Evolutionary conservation across 2,113 vertebrate species (phyloP), one percentile per base, ranked within the genome.

Genomic region (Corythornis vintsioides): DNA sequence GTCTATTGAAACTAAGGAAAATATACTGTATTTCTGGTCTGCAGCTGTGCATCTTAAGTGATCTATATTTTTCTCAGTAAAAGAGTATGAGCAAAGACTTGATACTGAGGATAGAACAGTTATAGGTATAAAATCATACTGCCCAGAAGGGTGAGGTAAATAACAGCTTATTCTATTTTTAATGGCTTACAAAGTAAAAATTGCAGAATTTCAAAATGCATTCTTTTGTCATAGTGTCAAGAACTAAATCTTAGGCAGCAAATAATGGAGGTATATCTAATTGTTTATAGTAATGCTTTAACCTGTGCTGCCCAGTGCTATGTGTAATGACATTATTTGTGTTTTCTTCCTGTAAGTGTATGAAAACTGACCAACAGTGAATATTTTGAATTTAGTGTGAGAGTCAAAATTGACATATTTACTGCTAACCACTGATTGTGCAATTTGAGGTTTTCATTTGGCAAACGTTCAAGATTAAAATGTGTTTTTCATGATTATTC

Each of bases 401-500:
- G 86, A 94, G 57, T 83, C 63, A 33, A 66, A 88, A 82, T 33
- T 79, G 45, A 56, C 77, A 65, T 61, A 67, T 57, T 52, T 70
- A 65, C 77, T 73, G 59, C 86, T 84, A 79, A 61, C 31, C 45
- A 59, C 43, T 53, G 69, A 43, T 63, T 81, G 81, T 92, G 65
- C 84, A 82, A 24, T 79, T 66, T 72, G 74, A 96, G 81, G 33
- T 59, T 96, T 94, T 86, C 13, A 56, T 79, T 83, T 96, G 94
- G 93, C 95, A 95, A 95, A 96, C 63, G 56, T 91, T 96, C 94
- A 93, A 89, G 78, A 50, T 92, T 89, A 76, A 89, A 96, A 95
- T 90, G 83, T 96, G 95, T 92, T 96, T 94, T 96, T 96, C 86
- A 66, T 89, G 84, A 96, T 96, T 96, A 94, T 96, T 85, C 64